Conservation (phyloP, 1,140 invertebrate species). For the Penaeus chinensis region DNA sequence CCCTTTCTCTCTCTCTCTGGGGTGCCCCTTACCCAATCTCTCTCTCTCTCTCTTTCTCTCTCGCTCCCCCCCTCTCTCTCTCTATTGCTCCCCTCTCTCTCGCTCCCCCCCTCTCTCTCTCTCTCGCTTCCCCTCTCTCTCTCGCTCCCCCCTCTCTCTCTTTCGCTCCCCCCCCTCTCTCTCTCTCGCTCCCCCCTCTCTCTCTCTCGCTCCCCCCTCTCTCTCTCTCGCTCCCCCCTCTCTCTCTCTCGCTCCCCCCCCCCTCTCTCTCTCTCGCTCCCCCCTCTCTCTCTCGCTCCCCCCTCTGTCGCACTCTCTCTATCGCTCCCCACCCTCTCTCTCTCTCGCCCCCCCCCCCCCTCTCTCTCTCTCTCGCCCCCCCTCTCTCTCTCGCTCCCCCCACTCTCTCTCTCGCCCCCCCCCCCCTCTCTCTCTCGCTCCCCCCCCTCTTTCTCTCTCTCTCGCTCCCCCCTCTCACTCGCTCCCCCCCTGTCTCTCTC, state of each 20-base stretch:
- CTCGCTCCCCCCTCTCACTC: not conserved
- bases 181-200: not conserved
- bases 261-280: no score
- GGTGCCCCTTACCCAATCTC: not conserved
- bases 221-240: slow-evolving; percentile 18
- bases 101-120: not conserved
- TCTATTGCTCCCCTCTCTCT: not conserved
- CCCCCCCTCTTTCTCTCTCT: no score
- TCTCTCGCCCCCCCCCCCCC: not conserved
- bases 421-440: no score
- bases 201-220: not conserved
- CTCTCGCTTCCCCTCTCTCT: not conserved
- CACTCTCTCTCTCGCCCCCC: slow-evolving; percentile 23
- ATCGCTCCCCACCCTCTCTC: not conserved
- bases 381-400: slow-evolving; percentile 28
- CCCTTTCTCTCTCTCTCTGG: not conserved
- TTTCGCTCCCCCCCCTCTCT: not conserved
- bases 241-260: slow-evolving; percentile 4
- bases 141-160: not conserved
- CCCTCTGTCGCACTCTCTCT: not conserved
- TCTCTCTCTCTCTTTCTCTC: not conserved
- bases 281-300: not conserved
- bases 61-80: slow-evolving; percentile 29
- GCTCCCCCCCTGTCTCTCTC: not conserved
- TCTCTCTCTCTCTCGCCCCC: not conserved